These are phyloP conservation scores for Arrhamphus sclerolepis DNA, from an alignment of 2,797 vertebrate genomes.

Conservation along the genomic window DNA sequence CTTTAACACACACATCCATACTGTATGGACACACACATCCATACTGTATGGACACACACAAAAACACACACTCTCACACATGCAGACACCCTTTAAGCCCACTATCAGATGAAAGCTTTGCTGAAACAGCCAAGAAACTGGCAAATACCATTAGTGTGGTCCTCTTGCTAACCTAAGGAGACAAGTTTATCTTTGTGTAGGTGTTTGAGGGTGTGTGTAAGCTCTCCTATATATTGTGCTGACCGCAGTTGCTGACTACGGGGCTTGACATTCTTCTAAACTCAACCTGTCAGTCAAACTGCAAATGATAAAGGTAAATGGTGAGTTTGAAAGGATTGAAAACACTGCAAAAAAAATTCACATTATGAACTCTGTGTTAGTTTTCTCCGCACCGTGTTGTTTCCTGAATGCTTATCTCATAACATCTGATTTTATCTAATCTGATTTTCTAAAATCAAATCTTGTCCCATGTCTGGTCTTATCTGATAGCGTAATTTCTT, in stretches of 20 bases:
- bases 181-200: constrained; percentile 49
- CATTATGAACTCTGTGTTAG: neutral
- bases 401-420: constrained; percentile 20
- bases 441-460: constrained; percentile 22
- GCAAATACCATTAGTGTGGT: constrained; percentile 59
- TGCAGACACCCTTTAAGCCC: constrained; percentile 27
- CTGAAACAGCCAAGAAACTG: constrained; percentile 67
- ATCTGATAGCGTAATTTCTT: constrained; percentile 2
- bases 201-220: constrained; percentile 18
- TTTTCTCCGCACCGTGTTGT: constrained; percentile 6
- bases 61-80: constrained; percentile 6
- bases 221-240: constrained; percentile 55
- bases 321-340: constrained; percentile 26
- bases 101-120: constrained; percentile 55
- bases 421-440: constrained; percentile 22
- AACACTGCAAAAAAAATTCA: constrained; percentile 5
- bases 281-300: constrained; percentile 49
- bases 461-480: constrained; percentile 2
- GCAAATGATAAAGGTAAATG: constrained; percentile 33
- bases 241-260: constrained; percentile 64
- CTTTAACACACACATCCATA: constrained; percentile 11
- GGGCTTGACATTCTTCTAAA: constrained; percentile 52
- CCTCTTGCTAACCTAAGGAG: constrained; percentile 52
- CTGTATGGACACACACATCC: constrained; percentile 6
- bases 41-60: constrained; percentile 17